phyloP scores from a whole-genome alignment of 1,140 invertebrate genomes.

The Drosophila kohkoa region DNA sequence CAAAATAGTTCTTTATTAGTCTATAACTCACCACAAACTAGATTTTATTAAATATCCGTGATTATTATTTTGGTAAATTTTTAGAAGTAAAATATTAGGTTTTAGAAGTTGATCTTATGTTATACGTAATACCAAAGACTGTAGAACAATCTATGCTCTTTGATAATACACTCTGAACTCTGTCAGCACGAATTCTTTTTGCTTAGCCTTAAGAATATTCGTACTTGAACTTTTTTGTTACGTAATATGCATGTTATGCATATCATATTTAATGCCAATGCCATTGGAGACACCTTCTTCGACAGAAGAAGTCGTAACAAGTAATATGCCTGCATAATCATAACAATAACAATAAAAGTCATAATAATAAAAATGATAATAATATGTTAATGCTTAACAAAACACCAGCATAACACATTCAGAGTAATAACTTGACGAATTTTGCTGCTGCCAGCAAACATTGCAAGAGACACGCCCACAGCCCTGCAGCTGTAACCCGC shows the following conservation, averaged over 20 bases:
- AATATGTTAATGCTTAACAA: conserved; percentile 14
- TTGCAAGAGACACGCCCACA: conserved; percentile 13
- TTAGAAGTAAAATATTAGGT: no score
- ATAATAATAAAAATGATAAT: conserved; percentile 8
- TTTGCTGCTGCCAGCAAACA: conserved; percentile 1
- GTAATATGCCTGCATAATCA: conserved; percentile 8
- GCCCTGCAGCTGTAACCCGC: background rate
- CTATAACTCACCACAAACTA: no score
- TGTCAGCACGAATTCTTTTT: background rate
- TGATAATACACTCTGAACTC: no score
- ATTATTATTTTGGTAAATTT: no score
- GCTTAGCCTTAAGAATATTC: background rate
- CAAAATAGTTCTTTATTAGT: no score
- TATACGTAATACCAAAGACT: no score
- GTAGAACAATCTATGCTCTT: no score
- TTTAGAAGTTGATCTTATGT: no score
- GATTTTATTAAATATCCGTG: no score
- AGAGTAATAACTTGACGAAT: conserved; percentile 28
- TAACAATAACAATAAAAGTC: conserved; percentile 9
- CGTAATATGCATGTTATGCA: conserved; percentile 16
- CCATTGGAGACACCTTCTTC: background rate
- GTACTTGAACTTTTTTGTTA: conserved; percentile 5
- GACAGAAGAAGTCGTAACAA: conserved; percentile 1
- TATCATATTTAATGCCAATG: conserved; percentile 10
- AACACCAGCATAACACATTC: conserved; percentile 15